Evolutionary conservation across 92 coral and sea anemone species (phyloP).

Genomic region (Virgularia gustaviana): DNA sequence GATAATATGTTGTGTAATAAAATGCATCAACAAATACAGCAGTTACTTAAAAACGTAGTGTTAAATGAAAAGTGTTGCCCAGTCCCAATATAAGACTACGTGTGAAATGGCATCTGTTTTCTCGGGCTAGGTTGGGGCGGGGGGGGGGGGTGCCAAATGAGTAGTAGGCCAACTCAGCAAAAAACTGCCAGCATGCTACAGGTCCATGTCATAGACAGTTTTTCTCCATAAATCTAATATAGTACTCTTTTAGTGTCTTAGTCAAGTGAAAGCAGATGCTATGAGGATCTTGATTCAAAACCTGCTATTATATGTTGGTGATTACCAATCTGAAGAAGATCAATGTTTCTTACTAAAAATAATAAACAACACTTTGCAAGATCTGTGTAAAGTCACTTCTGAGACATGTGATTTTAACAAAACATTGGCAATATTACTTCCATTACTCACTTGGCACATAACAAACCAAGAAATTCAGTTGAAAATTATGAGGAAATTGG

Average conservation of each 20-base stretch:
- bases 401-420: background rate
- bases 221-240: background rate
- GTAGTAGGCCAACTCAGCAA: no score
- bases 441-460: background rate
- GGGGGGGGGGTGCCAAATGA: no score
- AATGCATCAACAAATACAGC: no score
- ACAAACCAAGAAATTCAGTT: background rate
- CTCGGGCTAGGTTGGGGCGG: no score
- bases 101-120: no score
- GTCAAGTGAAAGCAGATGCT: background rate
- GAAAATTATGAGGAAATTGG: background rate
- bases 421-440: background rate
- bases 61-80: no score
- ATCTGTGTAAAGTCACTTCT: background rate
- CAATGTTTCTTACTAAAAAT: background rate
- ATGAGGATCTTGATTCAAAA: constrained; percentile 3
- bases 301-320: background rate
- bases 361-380: constrained; percentile 1
- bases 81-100: no score
- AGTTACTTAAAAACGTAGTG: no score
- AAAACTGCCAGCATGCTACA: background rate
- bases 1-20: no score
- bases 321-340: background rate
- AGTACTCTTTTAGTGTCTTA: constrained; percentile 13
- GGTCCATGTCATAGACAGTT: background rate